Conservation (phyloP, 2,797 vertebrate species). For the Chiropotes sagulatus region DNA sequence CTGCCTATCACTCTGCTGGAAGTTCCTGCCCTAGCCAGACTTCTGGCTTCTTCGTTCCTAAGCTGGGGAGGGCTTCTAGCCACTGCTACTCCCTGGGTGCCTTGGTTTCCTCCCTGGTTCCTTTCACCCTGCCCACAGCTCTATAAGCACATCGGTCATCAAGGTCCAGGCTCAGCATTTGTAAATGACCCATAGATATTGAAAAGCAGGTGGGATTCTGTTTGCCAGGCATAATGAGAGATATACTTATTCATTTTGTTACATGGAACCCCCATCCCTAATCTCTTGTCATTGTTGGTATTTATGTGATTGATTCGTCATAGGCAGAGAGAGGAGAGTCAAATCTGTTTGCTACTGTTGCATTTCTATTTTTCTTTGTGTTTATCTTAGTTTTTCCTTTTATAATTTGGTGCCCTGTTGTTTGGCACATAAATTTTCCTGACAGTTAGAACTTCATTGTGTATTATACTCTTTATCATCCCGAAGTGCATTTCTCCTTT, state of each 20-base stretch:
- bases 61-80: neutral
- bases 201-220: neutral
- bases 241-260: neutral
- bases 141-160: neutral
- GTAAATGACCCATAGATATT: too few relatives aligned
- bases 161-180: neutral
- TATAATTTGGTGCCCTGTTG: neutral
- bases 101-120: neutral
- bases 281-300: neutral
- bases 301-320: neutral
- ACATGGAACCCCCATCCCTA: too few relatives aligned
- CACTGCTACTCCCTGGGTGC: neutral
- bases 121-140: neutral
- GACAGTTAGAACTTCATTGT: neutral
- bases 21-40: neutral
- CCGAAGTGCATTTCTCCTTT: neutral
- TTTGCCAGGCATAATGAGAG: neutral
- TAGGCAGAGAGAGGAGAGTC: neutral
- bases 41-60: neutral
- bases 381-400: neutral
- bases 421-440: neutral
- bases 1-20: neutral
- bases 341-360: neutral
- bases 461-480: neutral
- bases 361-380: neutral